Evolutionary conservation across 2,113 vertebrate genomes (phyloP).

Genomic region (Oryzias javanicus): DNA sequence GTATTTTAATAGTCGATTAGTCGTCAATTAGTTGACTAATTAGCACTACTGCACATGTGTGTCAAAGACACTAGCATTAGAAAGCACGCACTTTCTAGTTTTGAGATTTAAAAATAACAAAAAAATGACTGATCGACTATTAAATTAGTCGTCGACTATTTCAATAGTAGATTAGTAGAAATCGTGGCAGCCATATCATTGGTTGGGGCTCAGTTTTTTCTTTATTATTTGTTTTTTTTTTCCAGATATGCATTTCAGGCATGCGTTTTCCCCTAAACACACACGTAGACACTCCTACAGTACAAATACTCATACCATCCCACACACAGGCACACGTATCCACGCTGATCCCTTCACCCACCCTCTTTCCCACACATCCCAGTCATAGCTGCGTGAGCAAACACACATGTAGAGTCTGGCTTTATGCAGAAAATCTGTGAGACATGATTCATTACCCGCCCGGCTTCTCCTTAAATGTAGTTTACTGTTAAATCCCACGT

Average conservation of each 20-base stretch:
- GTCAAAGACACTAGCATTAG: no score
- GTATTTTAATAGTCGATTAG: no score
- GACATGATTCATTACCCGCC: slow-evolving; percentile 55
- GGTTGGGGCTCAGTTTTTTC: no score
- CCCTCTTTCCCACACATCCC: slow-evolving; percentile 33
- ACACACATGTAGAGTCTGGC: slow-evolving; percentile 22
- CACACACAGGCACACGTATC: slow-evolving; percentile 37
- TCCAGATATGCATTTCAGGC: slow-evolving; percentile 23
- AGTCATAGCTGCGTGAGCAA: slow-evolving; percentile 20
- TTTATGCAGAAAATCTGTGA: slow-evolving; percentile 42
- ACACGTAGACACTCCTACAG: slow-evolving; percentile 29
- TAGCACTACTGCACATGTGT: no score
- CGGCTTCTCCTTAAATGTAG: slow-evolving; percentile 40
- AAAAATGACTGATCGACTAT: no score
- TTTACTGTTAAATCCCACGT: slow-evolving; percentile 56
- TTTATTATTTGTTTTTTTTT: no score
- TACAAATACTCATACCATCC: slow-evolving; percentile 25
- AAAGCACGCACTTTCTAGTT: no score
- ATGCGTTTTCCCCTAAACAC: slow-evolving; percentile 28
- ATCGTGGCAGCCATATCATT: no score
- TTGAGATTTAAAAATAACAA: no score
- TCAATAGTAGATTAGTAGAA: no score
- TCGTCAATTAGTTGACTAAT: no score
- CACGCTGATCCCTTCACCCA: slow-evolving; percentile 25
- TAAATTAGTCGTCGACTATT: no score